A percentile compares a stretch with the other conserved stretches of the same genome.
Conservation (phyloP, 2,113 vertebrate genomes). For the Notothenia rossii region DNA sequence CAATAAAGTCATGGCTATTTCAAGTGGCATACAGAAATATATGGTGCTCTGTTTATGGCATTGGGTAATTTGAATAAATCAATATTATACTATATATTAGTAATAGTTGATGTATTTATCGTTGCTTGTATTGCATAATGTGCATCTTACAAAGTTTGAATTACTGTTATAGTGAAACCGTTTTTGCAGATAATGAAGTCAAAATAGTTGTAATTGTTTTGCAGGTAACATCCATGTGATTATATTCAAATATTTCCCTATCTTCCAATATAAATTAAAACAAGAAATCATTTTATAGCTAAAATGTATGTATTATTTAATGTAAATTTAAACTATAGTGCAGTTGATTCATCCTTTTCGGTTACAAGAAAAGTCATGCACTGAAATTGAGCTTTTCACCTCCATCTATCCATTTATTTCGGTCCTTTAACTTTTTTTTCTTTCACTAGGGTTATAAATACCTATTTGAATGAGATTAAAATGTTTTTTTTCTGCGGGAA, state of each 20-base stretch:
- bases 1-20: conserved; percentile 36
- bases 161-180: not conserved
- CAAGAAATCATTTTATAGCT: not conserved
- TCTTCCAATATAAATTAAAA: not conserved
- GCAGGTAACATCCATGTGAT: not conserved
- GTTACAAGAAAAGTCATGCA: not conserved
- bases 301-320: not conserved
- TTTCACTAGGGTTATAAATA: not conserved
- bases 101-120: conserved; percentile 12
- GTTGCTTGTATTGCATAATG: not conserved
- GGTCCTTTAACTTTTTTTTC: not conserved
- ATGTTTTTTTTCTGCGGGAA: not conserved
- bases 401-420: not conserved
- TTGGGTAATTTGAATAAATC: not conserved
- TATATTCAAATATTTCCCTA: not conserved
- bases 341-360: not conserved
- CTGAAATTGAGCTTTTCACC: not conserved
- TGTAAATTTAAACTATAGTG: not conserved
- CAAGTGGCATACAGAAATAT: not conserved
- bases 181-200: not conserved
- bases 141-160: not conserved
- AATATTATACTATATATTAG: not conserved
- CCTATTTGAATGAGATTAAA: conserved; percentile 6
- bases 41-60: conserved; percentile 9
- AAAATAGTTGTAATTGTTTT: not conserved